Evolutionary conservation across 2,113 vertebrate genomes (phyloP).

Genomic region (Grantiella picta): DNA sequence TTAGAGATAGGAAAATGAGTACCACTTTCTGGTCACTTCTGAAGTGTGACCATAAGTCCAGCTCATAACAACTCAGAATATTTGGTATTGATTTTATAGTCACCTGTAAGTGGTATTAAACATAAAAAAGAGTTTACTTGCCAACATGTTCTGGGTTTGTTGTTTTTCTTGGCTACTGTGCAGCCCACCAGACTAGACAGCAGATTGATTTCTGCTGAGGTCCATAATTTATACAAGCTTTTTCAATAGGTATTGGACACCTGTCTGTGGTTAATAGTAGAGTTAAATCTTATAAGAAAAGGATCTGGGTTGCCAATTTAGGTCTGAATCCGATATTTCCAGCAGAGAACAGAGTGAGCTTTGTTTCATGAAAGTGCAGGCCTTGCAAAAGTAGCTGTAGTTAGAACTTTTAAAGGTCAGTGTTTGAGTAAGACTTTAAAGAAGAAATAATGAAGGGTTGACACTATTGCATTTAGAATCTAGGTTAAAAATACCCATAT

Average conservation of each 20-base stretch:
- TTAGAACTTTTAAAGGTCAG: constrained; percentile 26
- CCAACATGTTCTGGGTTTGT: background rate
- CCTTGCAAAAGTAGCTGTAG: constrained; percentile 28
- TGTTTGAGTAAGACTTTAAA: constrained; percentile 5
- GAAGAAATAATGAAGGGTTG: background rate
- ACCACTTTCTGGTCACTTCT: background rate
- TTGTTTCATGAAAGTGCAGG: constrained; percentile 29
- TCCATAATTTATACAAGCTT: background rate
- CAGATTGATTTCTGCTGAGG: constrained; percentile 14
- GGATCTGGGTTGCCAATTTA: background rate
- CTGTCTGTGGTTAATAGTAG: background rate
- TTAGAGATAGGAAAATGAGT: background rate
- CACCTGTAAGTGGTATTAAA: background rate
- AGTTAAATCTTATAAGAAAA: constrained; percentile 23
- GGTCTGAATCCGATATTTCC: background rate
- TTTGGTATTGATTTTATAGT: background rate
- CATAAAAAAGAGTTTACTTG: background rate
- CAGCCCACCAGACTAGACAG: background rate
- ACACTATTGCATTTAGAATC: background rate
- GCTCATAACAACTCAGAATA: background rate
- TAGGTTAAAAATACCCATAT: background rate
- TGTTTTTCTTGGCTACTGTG: background rate
- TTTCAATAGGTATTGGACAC: background rate
- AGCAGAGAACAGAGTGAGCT: background rate
- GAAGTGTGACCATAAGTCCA: background rate